Evolutionary conservation across 2,888 invertebrate species (phyloP), one percentile per base, ranked within the genome.

Genomic region (Odontomyia ornata): DNA sequence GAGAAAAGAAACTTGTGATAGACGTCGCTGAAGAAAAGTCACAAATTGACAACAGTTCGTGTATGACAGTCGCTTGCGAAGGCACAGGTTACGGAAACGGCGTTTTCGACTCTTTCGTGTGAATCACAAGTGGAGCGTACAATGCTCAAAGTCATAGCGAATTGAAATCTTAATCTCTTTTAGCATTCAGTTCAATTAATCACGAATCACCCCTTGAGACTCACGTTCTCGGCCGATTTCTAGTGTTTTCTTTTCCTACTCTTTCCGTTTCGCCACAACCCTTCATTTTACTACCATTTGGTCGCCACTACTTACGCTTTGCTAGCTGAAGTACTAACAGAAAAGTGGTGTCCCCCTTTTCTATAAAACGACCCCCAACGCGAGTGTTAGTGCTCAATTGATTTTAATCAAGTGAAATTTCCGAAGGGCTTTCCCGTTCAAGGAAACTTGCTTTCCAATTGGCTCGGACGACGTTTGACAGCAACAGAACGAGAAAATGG

Each of bases 401-500:
- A 60, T 60, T 60, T 52, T 23, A 1, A 23, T 60, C 25, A 60
- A 25, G 21, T 60, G 60, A 23, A 60, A n/a, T 60, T 25, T 60
- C 60, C n/a, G 52, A 52, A 18, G 4, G n/a, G 13, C 15, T 15
- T 52, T 52, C 36, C 36, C 9, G 36, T 36, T 36, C 52, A 18
- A 52, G 52, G 52, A 52, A 52, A 52, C 4, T n/a, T 52, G 15
- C 15, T 13, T 13, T 52, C 18, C 13, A n/a, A n/a, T 60, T 27
- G 62, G 62, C 11, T 18, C 65, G 36, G 13, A 27, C n/a, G n/a
- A n/a, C n/a, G 30, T 15, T 5, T 4, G 21, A 21, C 60, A 21
- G 60, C 60, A n/a, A n/a, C 15, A 1, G 3, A 25, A 60, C 23
- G 9, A n/a, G n/a, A 69, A 46, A 85, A 98, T 98, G 97, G 97